Conservation (phyloP, 2,113 vertebrate species). For the Chlorodrepanis virens region DNA sequence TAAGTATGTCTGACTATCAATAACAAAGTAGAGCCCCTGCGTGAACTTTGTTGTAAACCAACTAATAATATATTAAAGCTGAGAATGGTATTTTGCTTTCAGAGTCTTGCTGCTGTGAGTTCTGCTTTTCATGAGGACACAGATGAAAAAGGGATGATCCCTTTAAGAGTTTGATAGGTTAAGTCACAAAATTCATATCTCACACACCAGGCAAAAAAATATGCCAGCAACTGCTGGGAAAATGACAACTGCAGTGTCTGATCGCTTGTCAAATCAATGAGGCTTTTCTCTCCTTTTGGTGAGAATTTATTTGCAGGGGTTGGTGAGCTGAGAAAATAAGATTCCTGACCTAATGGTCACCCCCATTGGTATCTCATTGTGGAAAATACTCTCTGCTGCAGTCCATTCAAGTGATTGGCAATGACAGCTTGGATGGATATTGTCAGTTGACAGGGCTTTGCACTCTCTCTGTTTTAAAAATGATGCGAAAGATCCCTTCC, state of each 20-base stretch:
- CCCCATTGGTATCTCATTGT: slow-evolving; percentile 65
- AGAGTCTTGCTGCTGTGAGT: neutral
- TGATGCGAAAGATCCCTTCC: slow-evolving; percentile 53
- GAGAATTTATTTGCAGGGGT: slow-evolving; percentile 67
- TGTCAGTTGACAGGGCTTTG: slow-evolving; percentile 67
- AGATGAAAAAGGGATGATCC: slow-evolving; percentile 24
- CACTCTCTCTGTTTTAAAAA: slow-evolving; percentile 39
- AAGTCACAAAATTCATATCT: slow-evolving; percentile 51
- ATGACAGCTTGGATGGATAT: slow-evolving; percentile 67
- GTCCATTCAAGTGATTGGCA: slow-evolving; percentile 70
- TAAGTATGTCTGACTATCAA: neutral
- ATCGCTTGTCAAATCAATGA: slow-evolving; percentile 68
- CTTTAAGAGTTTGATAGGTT: slow-evolving; percentile 45
- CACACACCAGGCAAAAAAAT: slow-evolving; percentile 53
- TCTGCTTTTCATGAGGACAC: neutral
- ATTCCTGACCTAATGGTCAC: slow-evolving; percentile 68
- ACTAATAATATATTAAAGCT: neutral
- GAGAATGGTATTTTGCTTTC: neutral
- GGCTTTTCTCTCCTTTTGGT: slow-evolving; percentile 69
- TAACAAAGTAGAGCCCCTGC: neutral
- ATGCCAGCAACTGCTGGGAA: slow-evolving; percentile 65
- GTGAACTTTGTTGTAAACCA: neutral
- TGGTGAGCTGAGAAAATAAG: slow-evolving; percentile 69
- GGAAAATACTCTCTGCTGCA: slow-evolving; percentile 67
- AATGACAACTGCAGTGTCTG: slow-evolving; percentile 64